Evolutionary conservation across 2,797 vertebrate species (phyloP).

Genomic region (Hephaestus fuliginosus): DNA sequence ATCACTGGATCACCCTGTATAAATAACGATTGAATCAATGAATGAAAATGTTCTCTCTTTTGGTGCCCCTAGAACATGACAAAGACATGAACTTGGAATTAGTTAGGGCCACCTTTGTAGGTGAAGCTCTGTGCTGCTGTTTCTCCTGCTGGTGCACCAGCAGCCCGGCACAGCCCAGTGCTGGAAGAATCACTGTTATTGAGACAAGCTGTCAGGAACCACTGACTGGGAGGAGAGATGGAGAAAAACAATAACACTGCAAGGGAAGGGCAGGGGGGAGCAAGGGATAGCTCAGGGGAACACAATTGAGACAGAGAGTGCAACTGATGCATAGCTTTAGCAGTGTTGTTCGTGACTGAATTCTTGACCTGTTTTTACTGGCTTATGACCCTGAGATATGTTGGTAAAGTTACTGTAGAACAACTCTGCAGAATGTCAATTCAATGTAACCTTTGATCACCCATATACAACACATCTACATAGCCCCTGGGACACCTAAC

Average conservation of each 20-base stretch:
- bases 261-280: slow-evolving; percentile 47
- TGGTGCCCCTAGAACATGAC: neutral
- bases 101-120: slow-evolving; percentile 9
- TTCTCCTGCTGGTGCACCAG: slow-evolving; percentile 73
- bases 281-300: slow-evolving; percentile 57
- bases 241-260: slow-evolving; percentile 71
- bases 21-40: neutral
- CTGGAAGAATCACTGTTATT: slow-evolving; percentile 77
- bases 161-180: slow-evolving; percentile 55
- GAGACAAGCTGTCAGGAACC: slow-evolving; percentile 79
- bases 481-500: slow-evolving; percentile 7
- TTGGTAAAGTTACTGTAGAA: slow-evolving; percentile 50
- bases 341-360: slow-evolving; percentile 62
- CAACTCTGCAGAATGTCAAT: slow-evolving; percentile 41
- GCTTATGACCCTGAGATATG: slow-evolving; percentile 60
- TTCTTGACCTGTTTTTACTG: slow-evolving; percentile 58
- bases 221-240: slow-evolving; percentile 61
- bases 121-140: slow-evolving; percentile 50
- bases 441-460: slow-evolving; percentile 57
- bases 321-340: slow-evolving; percentile 58
- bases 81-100: slow-evolving; percentile 10
- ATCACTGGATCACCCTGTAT: neutral
- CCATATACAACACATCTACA: neutral
- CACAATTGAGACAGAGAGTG: slow-evolving; percentile 59
- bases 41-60: no score